A percentile compares a stretch with the other conserved stretches of the same genome.
phyloP scores from a whole-genome alignment of 2,888 invertebrate genomes.

The Aphidoletes aphidimyza region DNA sequence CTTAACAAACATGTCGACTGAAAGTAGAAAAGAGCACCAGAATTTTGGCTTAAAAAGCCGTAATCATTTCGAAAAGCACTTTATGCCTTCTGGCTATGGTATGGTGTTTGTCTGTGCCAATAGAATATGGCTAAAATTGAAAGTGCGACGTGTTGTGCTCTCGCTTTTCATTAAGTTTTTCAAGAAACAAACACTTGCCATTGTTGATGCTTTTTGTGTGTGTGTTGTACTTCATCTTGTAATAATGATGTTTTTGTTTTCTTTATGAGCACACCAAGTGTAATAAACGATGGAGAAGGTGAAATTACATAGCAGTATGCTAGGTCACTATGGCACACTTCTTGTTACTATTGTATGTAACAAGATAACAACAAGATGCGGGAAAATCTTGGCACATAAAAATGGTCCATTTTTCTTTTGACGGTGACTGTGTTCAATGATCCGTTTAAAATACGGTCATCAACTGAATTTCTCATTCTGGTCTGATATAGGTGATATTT shows the following conservation, averaged over 20 bases:
- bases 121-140: neutral
- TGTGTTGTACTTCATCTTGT: conserved; percentile 27
- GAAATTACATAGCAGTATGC: neutral
- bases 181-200: neutral
- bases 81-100: conserved; percentile 10
- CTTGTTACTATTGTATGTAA: neutral
- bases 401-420: conserved; percentile 16
- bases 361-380: neutral
- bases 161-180: neutral
- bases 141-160: neutral
- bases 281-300: neutral
- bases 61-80: conserved; percentile 7
- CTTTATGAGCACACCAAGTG: conserved; percentile 22
- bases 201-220: neutral
- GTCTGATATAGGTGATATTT: no score
- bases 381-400: conserved; percentile 31
- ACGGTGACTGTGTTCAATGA: neutral
- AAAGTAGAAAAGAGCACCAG: neutral
- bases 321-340: neutral
- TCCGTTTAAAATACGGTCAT: conserved; percentile 38
- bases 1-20: neutral
- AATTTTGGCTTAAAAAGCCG: neutral
- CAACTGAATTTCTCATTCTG: neutral
- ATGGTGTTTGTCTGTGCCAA: neutral
- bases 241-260: conserved; percentile 41